Base-by-base conservation (phyloP, 2,888 invertebrate species). In the Drosophila leonis region DNA sequence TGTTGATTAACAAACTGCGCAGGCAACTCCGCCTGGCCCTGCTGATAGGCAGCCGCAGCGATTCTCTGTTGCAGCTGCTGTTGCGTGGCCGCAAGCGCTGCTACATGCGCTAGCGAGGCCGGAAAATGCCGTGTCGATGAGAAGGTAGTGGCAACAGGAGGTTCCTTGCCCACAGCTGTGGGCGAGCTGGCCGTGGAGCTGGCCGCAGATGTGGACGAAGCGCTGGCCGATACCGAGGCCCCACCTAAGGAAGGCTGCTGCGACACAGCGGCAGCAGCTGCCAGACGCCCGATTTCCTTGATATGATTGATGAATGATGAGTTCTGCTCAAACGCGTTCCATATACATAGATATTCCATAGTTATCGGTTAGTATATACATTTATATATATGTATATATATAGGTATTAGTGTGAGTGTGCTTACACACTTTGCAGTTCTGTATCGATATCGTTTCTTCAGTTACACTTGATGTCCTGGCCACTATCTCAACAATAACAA, bases 291-390 rank as follows among this genome's bases (percentile, higher is more conserved):
- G 49, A 92, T 88, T 77, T 91, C 90, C 77, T 88, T 91, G 35
- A 91, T 89, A 69, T 86, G 87, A 80, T 84, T 90, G 69, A 54
- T 39, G 39, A 54, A 39, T 88, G 90, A 72, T 88, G 54, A 92
- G 54, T 81, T 90, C 70, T 92, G 90, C 85, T 92, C 92, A 68
- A 92, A 92, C 66, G 91, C 91, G 78, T 92, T 92, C 59, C 91
- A 82, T 65, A 92, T 90, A 80, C 90, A 86, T 55, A 92, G 82
- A 83, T 91, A 92, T 77, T 93, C 92, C 92, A 92, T 92, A 65
- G 61, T 60, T 51, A 29, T 27, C 37, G 20, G 41, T 59, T 27
- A 31, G 27, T 33, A 18, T 20, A 18, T n/a, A 12, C 18, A n/a
- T 61, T 61, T 24, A 15, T 37, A n/a, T 48, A 15, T 35, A 8